Evolutionary conservation across 2,113 vertebrate genomes (phyloP), one percentile per base, ranked within the genome.

Genomic region (Rostratula benghalensis): DNA sequence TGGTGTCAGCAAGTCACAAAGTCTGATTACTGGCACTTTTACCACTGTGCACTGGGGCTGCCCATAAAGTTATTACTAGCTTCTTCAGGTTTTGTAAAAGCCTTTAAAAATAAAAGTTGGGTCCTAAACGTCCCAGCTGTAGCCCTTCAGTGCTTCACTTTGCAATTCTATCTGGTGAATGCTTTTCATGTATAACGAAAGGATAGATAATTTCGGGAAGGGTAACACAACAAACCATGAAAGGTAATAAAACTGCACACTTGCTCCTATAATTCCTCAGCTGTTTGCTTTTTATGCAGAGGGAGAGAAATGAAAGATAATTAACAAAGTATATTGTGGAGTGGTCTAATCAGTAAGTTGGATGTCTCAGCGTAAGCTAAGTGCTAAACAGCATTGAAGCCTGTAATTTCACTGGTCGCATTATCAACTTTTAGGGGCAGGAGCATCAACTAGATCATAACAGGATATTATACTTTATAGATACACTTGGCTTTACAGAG

Each of bases 131-230:
- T 63, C 65, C 76, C 74, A 78, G 35, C 46, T 57, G 14, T 7
- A 57, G 43, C 69, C 19, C 48, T 90, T 86, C 31, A 76, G 65
- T 70, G 35, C 61, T 82, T 84, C 60, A 28, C 24, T 77, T 83
- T 90, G 35, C 60, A 95, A 27, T 56, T 82, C 69, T 64, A 8
- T n/a, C 85, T 86, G 48, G 46, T 39, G 60, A 92, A 68, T 27
- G 24, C 31, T 75, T 90, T 83, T 87, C 31, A 30, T 25, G 31
- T 54, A 13, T 59, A 88, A 86, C 2, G 13, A 60, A 94, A 81
- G 56, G 21, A 61, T 92, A 91, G 19, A 86, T 56, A 79, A 92
- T 89, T 95, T 90, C 79, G 45, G 23, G 48, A 87, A 89, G 64
- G 48, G 8, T 53, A 89, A 79, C 23, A 37, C 11, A 77, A 54